Evolutionary conservation across 1,140 invertebrate genomes (phyloP), one percentile per base, ranked within the genome.

Genomic region (Sycophaga agraensis): DNA sequence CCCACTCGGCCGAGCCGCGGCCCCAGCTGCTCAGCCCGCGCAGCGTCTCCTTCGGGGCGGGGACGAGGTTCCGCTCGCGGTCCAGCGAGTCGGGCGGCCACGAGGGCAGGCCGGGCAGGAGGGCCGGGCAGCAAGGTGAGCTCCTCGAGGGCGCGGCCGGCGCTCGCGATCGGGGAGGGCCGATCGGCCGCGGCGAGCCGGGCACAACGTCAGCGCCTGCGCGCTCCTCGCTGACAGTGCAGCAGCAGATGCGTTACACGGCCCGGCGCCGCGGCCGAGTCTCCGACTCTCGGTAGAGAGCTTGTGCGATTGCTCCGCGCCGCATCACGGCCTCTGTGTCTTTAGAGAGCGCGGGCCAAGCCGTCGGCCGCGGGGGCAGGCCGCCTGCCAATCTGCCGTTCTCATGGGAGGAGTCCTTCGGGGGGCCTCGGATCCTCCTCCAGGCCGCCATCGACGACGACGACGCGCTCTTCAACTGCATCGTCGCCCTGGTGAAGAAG

Each of bases 41-140:
- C 55, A 77, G 73, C 5, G 78, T 79, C 0, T 79, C 78, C 0
- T 79, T 81, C 65, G 78, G 77, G 49, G 72, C 72, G 7, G 77
- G 78, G 40, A 78, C 78, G 26, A 75, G 73, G 34, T 79, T 79
- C 50, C n/a, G n/a, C n/a, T n/a, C n/a, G n/a, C n/a, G n/a, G n/a
- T n/a, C n/a, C n/a, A n/a, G n/a, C n/a, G n/a, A n/a, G n/a, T n/a
- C 11, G 5, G 70, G 73, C 37, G 70, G 70, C 24, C 70, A 71
- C 53, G 67, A 64, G 24, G 54, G 16, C 55, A 68, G 17, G n/a
- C 1, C 2, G 12, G 26, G 28, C 16, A 67, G 64, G 40, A 67
- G 62, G 37, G 79, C 78, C 17, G 78, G 78, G 6, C 67, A 78
- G 19, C 73, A 74, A 72, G 78, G 78, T 79, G 24, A 65, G 53